Percentiles rank a stretch among this genome's conserved stretches.
Conservation (phyloP, 2,888 invertebrate species). For the Cosmia pyralina region DNA sequence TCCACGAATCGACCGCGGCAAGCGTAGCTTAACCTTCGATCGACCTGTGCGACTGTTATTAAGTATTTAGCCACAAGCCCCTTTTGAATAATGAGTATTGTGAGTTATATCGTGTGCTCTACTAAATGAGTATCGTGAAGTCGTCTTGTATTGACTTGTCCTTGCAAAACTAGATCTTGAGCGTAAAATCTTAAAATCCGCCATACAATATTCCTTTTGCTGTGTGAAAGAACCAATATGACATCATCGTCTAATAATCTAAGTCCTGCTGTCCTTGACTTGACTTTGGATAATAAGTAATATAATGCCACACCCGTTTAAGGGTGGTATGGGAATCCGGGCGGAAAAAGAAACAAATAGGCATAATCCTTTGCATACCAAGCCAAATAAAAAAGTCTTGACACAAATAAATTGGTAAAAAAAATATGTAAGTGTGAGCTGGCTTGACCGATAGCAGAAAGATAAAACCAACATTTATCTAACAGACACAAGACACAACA, state of each 20-base stretch:
- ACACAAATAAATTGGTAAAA: constrained; percentile 6
- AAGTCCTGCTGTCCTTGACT: constrained; percentile 39
- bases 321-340: constrained; percentile 15
- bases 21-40: no score
- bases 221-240: constrained; percentile 39
- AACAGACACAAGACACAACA: constrained; percentile 1
- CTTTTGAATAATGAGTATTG: no score
- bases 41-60: no score
- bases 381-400: not conserved
- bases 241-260: constrained; percentile 66
- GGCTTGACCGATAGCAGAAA: constrained; percentile 33
- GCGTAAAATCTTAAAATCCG: constrained; percentile 18
- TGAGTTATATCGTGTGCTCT: not conserved
- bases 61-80: no score
- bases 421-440: constrained; percentile 16
- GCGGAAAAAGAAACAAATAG: constrained; percentile 8
- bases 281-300: constrained; percentile 41
- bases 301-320: not conserved
- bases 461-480: constrained; percentile 32
- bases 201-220: not conserved
- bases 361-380: not conserved
- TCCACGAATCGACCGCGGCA: no score
- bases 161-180: constrained; percentile 7
- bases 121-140: not conserved
- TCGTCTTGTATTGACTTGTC: not conserved